These are phyloP conservation scores for Neopipo cinnamomea DNA, from an alignment of 2,113 vertebrate species.

Conservation along the genomic window DNA sequence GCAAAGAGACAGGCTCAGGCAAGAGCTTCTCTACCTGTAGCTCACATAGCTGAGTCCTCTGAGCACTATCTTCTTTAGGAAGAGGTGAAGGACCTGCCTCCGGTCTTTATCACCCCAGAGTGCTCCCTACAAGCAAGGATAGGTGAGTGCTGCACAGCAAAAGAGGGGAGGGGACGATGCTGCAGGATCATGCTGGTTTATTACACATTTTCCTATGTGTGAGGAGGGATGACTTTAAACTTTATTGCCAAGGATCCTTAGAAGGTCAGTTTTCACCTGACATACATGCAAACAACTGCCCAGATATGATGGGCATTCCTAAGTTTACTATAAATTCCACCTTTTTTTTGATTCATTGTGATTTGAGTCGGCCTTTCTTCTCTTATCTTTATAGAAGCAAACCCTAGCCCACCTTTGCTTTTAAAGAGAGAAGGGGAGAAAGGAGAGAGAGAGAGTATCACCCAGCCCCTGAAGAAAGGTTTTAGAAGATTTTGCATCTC, in stretches of 20 bases:
- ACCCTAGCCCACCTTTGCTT: neutral
- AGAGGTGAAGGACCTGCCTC: neutral
- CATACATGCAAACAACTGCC: neutral
- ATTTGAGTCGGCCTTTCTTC: neutral
- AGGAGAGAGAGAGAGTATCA: neutral
- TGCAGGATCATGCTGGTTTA: neutral
- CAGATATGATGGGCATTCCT: neutral
- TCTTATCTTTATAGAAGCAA: neutral
- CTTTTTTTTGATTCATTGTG: neutral
- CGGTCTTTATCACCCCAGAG: neutral
- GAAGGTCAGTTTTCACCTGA: neutral
- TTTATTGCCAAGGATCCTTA: neutral
- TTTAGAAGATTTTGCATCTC: slow-evolving; percentile 22
- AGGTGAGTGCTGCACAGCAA: neutral
- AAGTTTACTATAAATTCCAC: neutral
- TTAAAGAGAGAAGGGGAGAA: neutral
- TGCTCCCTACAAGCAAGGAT: neutral
- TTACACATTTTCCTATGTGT: accelerated
- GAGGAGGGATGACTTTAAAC: neutral
- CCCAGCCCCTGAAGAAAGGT: neutral
- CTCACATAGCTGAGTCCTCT: neutral
- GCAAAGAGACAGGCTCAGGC: neutral
- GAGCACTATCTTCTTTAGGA: neutral
- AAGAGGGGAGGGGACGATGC: accelerated
- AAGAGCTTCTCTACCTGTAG: neutral